phyloP scores from a whole-genome alignment of 2,113 vertebrate species.

The Macquaria ambigua region DNA sequence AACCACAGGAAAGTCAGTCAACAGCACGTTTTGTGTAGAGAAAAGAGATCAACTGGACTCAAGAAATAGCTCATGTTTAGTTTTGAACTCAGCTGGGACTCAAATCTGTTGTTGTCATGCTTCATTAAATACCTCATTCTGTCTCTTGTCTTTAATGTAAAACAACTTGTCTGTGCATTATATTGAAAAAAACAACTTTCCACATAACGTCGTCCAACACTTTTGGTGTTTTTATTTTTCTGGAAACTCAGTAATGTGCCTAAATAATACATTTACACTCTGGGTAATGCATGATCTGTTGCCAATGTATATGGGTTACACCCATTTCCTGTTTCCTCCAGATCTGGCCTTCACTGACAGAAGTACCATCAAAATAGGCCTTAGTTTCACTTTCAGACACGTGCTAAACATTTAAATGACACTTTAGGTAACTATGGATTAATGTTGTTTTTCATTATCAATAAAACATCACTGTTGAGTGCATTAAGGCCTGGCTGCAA shows the following conservation, averaged over 20 bases:
- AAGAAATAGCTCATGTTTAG: neutral
- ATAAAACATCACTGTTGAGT: neutral
- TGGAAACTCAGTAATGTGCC: neutral
- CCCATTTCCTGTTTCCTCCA: constrained; percentile 58
- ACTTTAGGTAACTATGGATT: neutral
- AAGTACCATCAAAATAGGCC: neutral
- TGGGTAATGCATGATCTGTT: neutral
- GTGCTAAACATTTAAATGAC: constrained; percentile 19
- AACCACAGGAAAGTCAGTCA: no score
- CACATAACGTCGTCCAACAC: neutral
- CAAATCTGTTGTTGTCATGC: neutral
- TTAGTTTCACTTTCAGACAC: constrained; percentile 54
- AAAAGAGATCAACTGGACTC: neutral
- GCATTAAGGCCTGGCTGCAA: neutral
- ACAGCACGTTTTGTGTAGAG: neutral
- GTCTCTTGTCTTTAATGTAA: neutral
- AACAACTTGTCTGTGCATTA: neutral
- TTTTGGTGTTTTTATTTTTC: neutral
- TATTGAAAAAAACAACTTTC: neutral
- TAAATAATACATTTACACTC: neutral
- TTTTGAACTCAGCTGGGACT: neutral
- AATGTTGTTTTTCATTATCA: neutral
- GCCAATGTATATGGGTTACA: constrained; percentile 6
- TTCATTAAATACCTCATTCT: neutral
- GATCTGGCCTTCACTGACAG: constrained; percentile 12